Conservation (phyloP, 2,888 invertebrate genomes). For the Nymphalis polychloros region DNA sequence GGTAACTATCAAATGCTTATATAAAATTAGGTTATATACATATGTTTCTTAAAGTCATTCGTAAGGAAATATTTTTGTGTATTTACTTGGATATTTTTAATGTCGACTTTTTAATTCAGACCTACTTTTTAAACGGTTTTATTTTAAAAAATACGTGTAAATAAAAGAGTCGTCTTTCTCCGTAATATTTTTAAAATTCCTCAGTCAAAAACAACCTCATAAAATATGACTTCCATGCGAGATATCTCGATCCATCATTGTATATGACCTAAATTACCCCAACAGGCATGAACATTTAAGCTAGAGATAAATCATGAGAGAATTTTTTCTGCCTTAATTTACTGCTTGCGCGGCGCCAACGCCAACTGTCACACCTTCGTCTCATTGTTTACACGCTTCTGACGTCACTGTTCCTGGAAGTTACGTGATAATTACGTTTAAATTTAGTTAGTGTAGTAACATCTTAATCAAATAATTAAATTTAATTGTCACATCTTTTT, state of each 20-base stretch:
- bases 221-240: slow-evolving; percentile 9
- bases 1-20: slow-evolving; percentile 4
- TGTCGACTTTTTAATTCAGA: too few relatives aligned
- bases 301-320: slow-evolving; percentile 23
- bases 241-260: slow-evolving; percentile 25
- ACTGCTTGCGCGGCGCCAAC: slow-evolving; percentile 21
- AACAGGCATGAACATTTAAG: slow-evolving; percentile 25
- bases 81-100: too few relatives aligned
- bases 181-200: not conserved
- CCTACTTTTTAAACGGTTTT: too few relatives aligned
- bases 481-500: too few relatives aligned
- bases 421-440: slow-evolving; percentile 3
- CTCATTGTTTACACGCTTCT: slow-evolving; percentile 13
- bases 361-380: slow-evolving; percentile 25
- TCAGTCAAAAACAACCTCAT: not conserved
- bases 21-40: too few relatives aligned
- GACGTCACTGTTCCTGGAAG: not conserved
- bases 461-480: not conserved
- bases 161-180: not conserved
- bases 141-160: not conserved
- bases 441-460: not conserved
- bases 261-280: slow-evolving; percentile 26
- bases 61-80: too few relatives aligned
- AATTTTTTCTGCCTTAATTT: slow-evolving; percentile 26
- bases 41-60: too few relatives aligned